phyloP scores from a whole-genome alignment of 2,888 invertebrate genomes.

The Drosophila atripex region DNA sequence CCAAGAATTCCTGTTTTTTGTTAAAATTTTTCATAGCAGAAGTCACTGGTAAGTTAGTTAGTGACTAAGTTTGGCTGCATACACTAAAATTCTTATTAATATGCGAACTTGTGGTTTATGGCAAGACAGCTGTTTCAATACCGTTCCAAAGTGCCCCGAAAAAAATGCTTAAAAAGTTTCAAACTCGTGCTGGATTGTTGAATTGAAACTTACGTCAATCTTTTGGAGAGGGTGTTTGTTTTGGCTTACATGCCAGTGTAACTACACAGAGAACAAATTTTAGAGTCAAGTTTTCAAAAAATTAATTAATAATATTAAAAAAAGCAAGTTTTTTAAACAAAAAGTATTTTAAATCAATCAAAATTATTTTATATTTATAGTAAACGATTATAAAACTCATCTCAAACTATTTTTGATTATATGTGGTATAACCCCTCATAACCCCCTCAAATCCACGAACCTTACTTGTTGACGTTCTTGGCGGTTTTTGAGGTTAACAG shows the following conservation, averaged over 20 bases:
- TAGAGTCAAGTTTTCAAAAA: no score
- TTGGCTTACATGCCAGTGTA: constrained; percentile 7
- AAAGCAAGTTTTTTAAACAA: not conserved
- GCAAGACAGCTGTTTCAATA: constrained; percentile 43
- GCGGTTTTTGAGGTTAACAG: constrained; percentile 81
- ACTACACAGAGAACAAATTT: constrained; percentile 4
- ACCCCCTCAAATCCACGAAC: constrained; percentile 36
- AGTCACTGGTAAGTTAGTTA: constrained; percentile 30
- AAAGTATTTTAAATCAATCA: not conserved
- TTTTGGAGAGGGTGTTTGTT: constrained; percentile 12
- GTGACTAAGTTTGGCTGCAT: not conserved
- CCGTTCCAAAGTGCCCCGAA: not conserved
- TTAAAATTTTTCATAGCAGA: no score
- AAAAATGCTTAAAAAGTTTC: constrained; percentile 10
- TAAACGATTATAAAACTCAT: not conserved
- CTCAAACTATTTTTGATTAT: not conserved
- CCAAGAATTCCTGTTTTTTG: not conserved
- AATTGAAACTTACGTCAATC: constrained; percentile 31
- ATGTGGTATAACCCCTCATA: not conserved
- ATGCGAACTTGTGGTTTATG: constrained; percentile 31
- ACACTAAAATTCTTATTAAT: constrained; percentile 19
- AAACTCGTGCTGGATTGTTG: constrained; percentile 10
- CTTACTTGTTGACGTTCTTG: constrained; percentile 73
- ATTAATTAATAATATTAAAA: not conserved
- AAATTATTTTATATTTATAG: not conserved